phyloP scores from a whole-genome alignment of 35 echinoderm and acorn worm genomes.

The Hemicentrotus pulcherrimus region DNA sequence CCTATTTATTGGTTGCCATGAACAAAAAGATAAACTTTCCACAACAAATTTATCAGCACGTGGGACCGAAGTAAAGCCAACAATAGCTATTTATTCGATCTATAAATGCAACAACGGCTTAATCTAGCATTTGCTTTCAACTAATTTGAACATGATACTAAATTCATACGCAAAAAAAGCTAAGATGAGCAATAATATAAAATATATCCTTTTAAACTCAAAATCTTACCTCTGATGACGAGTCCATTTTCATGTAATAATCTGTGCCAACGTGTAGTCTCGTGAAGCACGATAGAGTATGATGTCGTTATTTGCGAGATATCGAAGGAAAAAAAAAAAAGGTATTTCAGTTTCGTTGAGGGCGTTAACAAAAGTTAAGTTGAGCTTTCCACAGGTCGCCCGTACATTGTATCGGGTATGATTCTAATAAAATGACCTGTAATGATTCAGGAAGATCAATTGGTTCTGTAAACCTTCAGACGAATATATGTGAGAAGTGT shows the following conservation, averaged over 20 bases:
- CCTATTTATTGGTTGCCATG: background rate
- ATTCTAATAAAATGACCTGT: too few species aligned
- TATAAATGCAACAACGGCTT: background rate
- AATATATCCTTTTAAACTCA: background rate
- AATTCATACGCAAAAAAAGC: background rate
- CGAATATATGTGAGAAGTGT: too few species aligned
- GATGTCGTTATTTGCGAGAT: background rate
- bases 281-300: background rate
- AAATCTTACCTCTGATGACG: slow-evolving; percentile 35
- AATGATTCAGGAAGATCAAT: too few species aligned
- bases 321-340: background rate
- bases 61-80: background rate
- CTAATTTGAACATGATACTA: background rate
- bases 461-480: too few species aligned
- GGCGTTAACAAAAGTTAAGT: background rate
- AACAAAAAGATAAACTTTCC: background rate
- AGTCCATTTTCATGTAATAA: background rate
- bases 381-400: too few species aligned
- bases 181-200: background rate
- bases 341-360: background rate
- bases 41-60: background rate
- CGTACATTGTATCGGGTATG: too few species aligned
- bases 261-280: slow-evolving; percentile 43
- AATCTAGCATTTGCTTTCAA: background rate
- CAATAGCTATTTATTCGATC: background rate